A percentile compares a stretch with the other conserved stretches of the same genome.
Evolutionary conservation across 2,797 vertebrate genomes (phyloP).

Genomic region (Sebastolobus altivelis): DNA sequence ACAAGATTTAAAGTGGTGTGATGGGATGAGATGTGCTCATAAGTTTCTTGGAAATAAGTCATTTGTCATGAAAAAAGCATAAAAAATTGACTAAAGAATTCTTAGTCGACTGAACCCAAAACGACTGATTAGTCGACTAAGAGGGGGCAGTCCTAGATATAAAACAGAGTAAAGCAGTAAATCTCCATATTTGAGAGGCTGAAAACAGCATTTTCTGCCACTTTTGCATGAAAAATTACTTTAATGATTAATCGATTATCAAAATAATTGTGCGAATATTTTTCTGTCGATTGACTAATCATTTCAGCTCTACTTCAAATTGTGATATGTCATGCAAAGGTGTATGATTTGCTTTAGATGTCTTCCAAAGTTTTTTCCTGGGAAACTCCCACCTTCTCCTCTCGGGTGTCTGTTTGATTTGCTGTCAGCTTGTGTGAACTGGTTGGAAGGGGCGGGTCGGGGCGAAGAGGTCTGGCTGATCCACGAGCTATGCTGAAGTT

Average conservation of each 20-base stretch:
- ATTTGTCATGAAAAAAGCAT: too few species aligned
- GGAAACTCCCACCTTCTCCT: conserved; percentile 24
- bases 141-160: too few species aligned
- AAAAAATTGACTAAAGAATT: too few species aligned
- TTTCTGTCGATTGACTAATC: not conserved
- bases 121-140: too few species aligned
- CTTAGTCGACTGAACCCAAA: too few species aligned
- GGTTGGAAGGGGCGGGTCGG: conserved; percentile 49
- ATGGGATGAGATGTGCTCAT: too few species aligned
- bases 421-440: conserved; percentile 29
- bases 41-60: too few species aligned
- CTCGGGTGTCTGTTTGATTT: conserved; percentile 54
- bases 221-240: not conserved
- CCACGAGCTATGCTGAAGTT: conserved; percentile 67
- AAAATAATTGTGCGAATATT: not conserved
- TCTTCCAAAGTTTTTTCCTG: conserved; percentile 13
- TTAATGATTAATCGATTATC: not conserved
- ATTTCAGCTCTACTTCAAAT: not conserved
- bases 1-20: not conserved
- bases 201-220: too few species aligned
- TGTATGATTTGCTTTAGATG: not conserved
- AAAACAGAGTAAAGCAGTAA: too few species aligned
- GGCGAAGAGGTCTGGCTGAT: conserved; percentile 61
- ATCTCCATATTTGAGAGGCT: too few species aligned
- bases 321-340: not conserved